A percentile compares a stretch with the other conserved stretches of the same genome.
Conservation (phyloP, 2,888 invertebrate genomes). For the Dysmachus trigonus region DNA sequence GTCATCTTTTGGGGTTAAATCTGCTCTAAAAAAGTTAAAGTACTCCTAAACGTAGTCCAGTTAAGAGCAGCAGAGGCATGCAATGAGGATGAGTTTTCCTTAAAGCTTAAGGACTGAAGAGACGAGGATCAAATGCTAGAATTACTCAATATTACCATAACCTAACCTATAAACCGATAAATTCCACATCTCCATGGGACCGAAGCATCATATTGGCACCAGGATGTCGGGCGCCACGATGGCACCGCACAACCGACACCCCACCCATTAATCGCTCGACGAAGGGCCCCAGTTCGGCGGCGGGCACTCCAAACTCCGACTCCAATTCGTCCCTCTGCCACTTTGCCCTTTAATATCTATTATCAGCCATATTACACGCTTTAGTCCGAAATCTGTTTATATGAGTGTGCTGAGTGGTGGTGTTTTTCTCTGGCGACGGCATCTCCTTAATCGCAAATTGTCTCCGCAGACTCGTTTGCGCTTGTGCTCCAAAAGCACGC, state of each 20-base stretch:
- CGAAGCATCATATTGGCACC: slow-evolving; percentile 36
- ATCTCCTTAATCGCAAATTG: slow-evolving; percentile 1
- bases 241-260: slow-evolving; percentile 24
- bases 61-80: neutral
- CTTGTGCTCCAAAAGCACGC: slow-evolving; percentile 16
- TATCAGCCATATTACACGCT: slow-evolving; percentile 39
- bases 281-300: neutral
- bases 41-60: neutral
- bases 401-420: neutral
- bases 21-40: neutral
- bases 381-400: slow-evolving; percentile 32
- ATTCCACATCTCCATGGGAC: slow-evolving; percentile 12
- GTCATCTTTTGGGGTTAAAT: neutral
- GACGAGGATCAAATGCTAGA: neutral
- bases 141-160: slow-evolving; percentile 28
- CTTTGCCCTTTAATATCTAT: slow-evolving; percentile 14
- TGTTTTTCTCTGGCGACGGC: slow-evolving; percentile 6
- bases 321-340: neutral
- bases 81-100: neutral
- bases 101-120: neutral
- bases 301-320: neutral
- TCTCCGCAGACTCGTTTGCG: slow-evolving; percentile 11
- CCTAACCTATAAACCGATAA: slow-evolving; percentile 41
- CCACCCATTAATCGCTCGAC: neutral
- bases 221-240: slow-evolving; percentile 41